Conservation (phyloP, 2,797 vertebrate species). For the Thunnus albacares region DNA sequence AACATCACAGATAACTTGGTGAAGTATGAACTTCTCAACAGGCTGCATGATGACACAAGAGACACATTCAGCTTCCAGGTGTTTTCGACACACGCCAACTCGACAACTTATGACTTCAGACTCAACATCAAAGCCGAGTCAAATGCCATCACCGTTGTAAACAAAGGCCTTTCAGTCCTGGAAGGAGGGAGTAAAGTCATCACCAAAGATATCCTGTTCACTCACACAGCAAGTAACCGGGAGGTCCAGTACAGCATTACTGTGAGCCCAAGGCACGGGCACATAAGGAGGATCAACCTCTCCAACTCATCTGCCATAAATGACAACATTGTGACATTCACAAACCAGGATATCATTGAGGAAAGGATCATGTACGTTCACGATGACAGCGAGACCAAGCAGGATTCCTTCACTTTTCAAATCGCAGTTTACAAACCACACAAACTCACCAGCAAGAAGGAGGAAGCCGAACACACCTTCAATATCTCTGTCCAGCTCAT, state of each 20-base stretch:
- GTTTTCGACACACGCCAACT: slow-evolving; percentile 85
- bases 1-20: slow-evolving; percentile 87
- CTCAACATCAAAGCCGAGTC: slow-evolving; percentile 87
- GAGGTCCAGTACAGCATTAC: slow-evolving; percentile 86
- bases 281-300: slow-evolving; percentile 83
- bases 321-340: slow-evolving; percentile 85
- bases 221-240: slow-evolving; percentile 80
- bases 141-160: slow-evolving; percentile 81
- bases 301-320: slow-evolving; percentile 82
- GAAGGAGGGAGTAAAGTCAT: slow-evolving; percentile 92
- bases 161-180: slow-evolving; percentile 87
- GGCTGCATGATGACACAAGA: slow-evolving; percentile 73
- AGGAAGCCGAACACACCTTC: slow-evolving; percentile 82
- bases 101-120: slow-evolving; percentile 85
- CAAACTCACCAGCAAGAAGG: slow-evolving; percentile 54
- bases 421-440: slow-evolving; percentile 68
- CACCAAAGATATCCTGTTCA: slow-evolving; percentile 86
- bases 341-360: slow-evolving; percentile 86
- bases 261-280: slow-evolving; percentile 86
- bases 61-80: slow-evolving; percentile 90
- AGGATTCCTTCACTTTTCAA: slow-evolving; percentile 88
- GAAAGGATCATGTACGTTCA: slow-evolving; percentile 90
- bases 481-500: slow-evolving; percentile 89
- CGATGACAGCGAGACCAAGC: slow-evolving; percentile 90
- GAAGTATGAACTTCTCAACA: slow-evolving; percentile 85